Evolutionary conservation across 2,113 vertebrate species (phyloP).

Genomic region (Myotis yumanensis): DNA sequence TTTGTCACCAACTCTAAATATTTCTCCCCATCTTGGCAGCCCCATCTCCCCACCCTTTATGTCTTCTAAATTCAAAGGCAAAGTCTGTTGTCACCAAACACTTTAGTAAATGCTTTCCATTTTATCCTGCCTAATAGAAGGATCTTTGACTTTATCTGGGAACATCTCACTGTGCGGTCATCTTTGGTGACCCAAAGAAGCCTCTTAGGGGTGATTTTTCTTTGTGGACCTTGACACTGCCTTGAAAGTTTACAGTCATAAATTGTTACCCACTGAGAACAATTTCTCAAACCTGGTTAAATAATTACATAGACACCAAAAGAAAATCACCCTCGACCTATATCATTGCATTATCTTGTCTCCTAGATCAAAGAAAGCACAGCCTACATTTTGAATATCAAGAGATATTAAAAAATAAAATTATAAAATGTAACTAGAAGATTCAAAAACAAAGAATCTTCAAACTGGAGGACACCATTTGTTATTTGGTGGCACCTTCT

Average conservation of each 20-base stretch:
- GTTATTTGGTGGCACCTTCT: constrained; percentile 72
- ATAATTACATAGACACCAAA: constrained; percentile 56
- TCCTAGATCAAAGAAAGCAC: constrained; percentile 32
- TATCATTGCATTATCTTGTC: not conserved
- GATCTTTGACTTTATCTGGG: constrained; percentile 45
- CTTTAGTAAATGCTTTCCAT: constrained; percentile 25
- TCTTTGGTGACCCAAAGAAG: constrained; percentile 50
- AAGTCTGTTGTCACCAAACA: not conserved
- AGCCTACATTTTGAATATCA: not conserved
- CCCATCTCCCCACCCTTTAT: not conserved
- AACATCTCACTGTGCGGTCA: constrained; percentile 24
- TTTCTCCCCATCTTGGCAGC: not conserved
- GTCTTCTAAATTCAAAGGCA: constrained; percentile 50
- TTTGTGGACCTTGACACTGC: constrained; percentile 48
- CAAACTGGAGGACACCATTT: constrained; percentile 51
- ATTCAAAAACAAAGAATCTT: not conserved
- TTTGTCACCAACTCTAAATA: not conserved
- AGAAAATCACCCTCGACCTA: constrained; percentile 24
- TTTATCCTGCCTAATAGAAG: constrained; percentile 13
- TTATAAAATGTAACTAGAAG: constrained; percentile 32
- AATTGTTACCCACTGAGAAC: constrained; percentile 53
- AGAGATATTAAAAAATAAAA: constrained; percentile 18
- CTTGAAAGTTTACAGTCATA: constrained; percentile 65
- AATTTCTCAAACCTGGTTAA: constrained; percentile 62
- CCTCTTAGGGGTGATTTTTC: constrained; percentile 38